These are phyloP conservation scores for Lycopodina hypogea DNA, from an alignment of 37 sponge, comb jelly and placozoan genomes.

Conservation along the genomic window DNA sequence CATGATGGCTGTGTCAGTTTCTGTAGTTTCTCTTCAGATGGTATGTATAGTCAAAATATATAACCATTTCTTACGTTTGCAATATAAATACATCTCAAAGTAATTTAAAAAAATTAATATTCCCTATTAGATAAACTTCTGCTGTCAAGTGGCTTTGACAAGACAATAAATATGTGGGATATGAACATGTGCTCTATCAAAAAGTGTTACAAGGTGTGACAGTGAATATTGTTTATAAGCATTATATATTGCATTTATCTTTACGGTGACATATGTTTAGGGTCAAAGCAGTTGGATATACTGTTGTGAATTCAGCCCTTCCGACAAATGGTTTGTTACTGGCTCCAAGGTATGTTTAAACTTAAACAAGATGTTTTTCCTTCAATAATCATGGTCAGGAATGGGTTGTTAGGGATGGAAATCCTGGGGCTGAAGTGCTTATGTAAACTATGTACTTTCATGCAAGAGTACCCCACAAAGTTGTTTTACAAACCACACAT, in stretches of 20 bases:
- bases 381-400: not conserved
- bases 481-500: too few species aligned
- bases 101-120: too few species aligned
- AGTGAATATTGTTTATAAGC: too few species aligned
- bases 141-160: conserved; percentile 71
- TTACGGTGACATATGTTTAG: too few species aligned
- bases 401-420: too few species aligned
- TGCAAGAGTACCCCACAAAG: too few species aligned
- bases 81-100: too few species aligned
- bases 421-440: too few species aligned
- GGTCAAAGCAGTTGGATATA: conserved; percentile 75
- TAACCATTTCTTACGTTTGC: not conserved
- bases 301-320: conserved; percentile 33
- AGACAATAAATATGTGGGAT: conserved; percentile 55
- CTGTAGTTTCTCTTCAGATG: conserved; percentile 76
- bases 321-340: conserved; percentile 37
- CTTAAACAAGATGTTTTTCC: not conserved
- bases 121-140: conserved; percentile 32
- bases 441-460: too few species aligned
- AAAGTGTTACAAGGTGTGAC: conserved; percentile 30
- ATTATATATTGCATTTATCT: not conserved
- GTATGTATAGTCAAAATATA: conserved; percentile 29
- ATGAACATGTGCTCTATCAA: conserved; percentile 23
- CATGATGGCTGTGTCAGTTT: conserved; percentile 94
- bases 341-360: conserved; percentile 41